A percentile compares a stretch with the other conserved stretches of the same genome.
Evolutionary conservation across 2,113 vertebrate species (phyloP).

Genomic region (Cinclus mexicanus): DNA sequence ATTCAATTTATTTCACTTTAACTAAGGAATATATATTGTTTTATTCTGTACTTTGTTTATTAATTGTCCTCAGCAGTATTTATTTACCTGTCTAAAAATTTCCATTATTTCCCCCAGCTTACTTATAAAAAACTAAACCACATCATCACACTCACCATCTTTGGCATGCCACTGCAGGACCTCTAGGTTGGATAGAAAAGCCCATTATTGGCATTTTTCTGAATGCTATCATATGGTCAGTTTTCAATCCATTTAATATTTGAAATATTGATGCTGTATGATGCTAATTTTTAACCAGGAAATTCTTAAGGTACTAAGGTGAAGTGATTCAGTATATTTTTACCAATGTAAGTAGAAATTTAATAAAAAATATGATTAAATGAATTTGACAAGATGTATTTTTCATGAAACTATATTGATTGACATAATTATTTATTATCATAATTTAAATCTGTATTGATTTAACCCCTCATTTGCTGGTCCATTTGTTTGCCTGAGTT

Average conservation of each 20-base stretch:
- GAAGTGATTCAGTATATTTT: slow-evolving; percentile 34
- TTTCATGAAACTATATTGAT: slow-evolving; percentile 50
- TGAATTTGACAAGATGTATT: slow-evolving; percentile 28
- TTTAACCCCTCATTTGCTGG: neutral
- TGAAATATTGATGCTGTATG: neutral
- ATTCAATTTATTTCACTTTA: neutral
- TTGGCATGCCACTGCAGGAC: neutral
- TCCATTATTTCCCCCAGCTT: neutral
- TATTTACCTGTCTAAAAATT: neutral
- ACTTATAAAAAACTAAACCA: neutral
- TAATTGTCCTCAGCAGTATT: neutral
- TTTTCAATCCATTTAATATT: slow-evolving; percentile 7
- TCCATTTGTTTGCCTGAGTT: slow-evolving; percentile 8
- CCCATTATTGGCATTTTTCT: neutral
- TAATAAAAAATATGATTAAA: slow-evolving; percentile 40
- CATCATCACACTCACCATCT: neutral
- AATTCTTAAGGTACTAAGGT: slow-evolving; percentile 5
- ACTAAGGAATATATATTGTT: neutral
- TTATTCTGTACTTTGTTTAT: neutral
- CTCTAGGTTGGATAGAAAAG: neutral
- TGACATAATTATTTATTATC: slow-evolving; percentile 48
- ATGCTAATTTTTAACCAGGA: slow-evolving; percentile 38
- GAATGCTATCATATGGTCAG: neutral
- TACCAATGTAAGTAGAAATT: neutral
- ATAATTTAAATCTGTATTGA: slow-evolving; percentile 34